Base-by-base conservation (phyloP, 2,888 invertebrate species). In the Entomobrya proxima region DNA sequence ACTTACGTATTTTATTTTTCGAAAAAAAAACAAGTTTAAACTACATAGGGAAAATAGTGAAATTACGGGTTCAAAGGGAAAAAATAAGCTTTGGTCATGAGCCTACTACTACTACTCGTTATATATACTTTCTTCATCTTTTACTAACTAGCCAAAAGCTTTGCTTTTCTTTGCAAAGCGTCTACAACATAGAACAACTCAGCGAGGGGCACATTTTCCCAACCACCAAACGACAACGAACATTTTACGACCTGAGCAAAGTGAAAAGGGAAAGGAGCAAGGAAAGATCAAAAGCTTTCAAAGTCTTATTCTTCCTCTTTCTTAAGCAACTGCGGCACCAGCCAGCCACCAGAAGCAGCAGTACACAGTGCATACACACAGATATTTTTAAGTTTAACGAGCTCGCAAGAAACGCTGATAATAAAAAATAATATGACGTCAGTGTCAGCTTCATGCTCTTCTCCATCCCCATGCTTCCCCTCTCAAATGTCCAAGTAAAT, bases 241-340 rank as follows among this genome's bases (percentile, higher is more conserved):
- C 15, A 32, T 74, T 74, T 52, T 74, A 52, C 18, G 32, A 74
- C 74, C 30, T 52, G 44, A 78, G 58, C 32, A 44, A 55, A 40
- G 47, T 61, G 61, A 40, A 76, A 58, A 76, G 74, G 30, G 21
- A 18, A 18, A 21, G 75, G 52, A 52, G 35, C 18, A 74, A 18
- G n/a, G 21, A 58, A 76, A 76, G 76, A 58, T 76, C 74, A 74
- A 74, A 74, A 74, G 74, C 50, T 52, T 72, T 74, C 74, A 74
- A 74, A 32, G 32, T 74, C 69, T 69, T 69, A 24, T 24, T 37
- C 61, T 61, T 61, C 52, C 69, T 69, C 47, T 27, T 24, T 37
- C 61, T 61, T 61, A 55, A 55, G 55, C 24, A 58, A 32, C 30
- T 30, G 2, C 24, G 32, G 2, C 30, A 30, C 27, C 55, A 55